Evolutionary conservation across 2,113 vertebrate species (phyloP).

Genomic region (Triplophysa tibetana): DNA sequence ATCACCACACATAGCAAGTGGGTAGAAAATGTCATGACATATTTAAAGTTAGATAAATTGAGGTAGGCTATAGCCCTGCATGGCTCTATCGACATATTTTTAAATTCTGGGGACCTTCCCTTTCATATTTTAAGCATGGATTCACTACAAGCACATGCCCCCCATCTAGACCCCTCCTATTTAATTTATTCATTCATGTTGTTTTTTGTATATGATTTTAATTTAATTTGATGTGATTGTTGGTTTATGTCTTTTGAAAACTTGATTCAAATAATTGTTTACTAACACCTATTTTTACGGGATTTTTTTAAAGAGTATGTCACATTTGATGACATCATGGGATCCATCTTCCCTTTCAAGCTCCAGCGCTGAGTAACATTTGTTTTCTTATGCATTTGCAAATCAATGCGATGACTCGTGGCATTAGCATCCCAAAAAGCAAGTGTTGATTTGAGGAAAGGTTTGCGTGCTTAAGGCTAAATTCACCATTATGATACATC

Average conservation of each 20-base stretch:
- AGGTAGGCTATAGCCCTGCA: not conserved
- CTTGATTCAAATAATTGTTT: too few relatives aligned
- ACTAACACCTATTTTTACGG: too few relatives aligned
- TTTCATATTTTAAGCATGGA: too few relatives aligned
- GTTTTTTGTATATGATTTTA: too few relatives aligned
- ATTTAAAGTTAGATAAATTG: not conserved
- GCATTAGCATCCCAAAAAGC: constrained; percentile 45
- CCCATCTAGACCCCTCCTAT: too few relatives aligned
- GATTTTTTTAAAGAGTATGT: too few relatives aligned
- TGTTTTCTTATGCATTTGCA: constrained; percentile 43
- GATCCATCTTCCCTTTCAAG: not conserved
- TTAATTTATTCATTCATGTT: too few relatives aligned
- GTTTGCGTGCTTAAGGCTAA: constrained; percentile 46
- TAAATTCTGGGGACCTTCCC: not conserved
- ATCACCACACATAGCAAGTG: not conserved
- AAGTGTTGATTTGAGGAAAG: constrained; percentile 31
- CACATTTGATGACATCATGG: too few relatives aligned
- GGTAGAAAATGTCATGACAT: not conserved
- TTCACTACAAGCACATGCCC: not conserved
- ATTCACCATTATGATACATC: constrained; percentile 18
- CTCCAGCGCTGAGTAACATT: constrained; percentile 3
- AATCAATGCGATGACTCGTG: constrained; percentile 20
- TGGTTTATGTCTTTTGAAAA: too few relatives aligned
- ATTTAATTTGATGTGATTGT: too few relatives aligned
- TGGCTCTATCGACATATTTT: not conserved